Conservation (phyloP, 2,888 invertebrate genomes). For the Strigamia transsilvanica region DNA sequence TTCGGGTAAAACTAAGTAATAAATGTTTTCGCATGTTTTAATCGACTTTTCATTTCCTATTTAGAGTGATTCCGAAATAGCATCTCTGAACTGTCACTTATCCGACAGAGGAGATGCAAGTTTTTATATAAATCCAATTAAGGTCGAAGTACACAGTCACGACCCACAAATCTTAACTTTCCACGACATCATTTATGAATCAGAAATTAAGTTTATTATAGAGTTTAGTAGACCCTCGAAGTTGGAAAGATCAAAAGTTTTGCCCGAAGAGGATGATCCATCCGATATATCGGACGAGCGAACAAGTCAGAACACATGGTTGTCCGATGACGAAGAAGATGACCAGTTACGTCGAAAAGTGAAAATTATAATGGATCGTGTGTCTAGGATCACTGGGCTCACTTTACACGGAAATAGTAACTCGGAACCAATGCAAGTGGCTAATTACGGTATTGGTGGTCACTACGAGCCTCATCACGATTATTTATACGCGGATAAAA, state of each 20-base stretch:
- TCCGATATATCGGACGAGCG: slow-evolving; percentile 60
- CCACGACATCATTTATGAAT: no score
- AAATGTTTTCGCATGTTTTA: no score
- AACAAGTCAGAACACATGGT: slow-evolving; percentile 63
- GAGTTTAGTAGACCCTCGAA: slow-evolving; percentile 58
- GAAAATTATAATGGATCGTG: slow-evolving; percentile 58
- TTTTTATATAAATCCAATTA: no score
- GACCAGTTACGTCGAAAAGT: no score
- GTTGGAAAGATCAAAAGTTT: slow-evolving; percentile 54
- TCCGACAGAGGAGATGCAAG: no score
- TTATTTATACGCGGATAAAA: slow-evolving; percentile 58
- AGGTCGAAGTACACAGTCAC: no score
- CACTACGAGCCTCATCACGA: slow-evolving; percentile 66
- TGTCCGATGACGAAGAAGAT: slow-evolving; percentile 59
- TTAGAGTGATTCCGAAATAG: slow-evolving; percentile 59
- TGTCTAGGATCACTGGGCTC: slow-evolving; percentile 61
- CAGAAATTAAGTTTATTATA: slow-evolving; percentile 59
- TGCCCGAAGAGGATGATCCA: slow-evolving; percentile 60
- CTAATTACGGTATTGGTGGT: slow-evolving; percentile 67
- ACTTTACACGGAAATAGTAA: slow-evolving; percentile 59
- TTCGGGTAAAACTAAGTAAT: no score
- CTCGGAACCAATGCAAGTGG: slow-evolving; percentile 62
- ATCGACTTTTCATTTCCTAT: no score
- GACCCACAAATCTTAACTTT: no score
- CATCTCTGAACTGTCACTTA: no score